A percentile compares a stretch with the other conserved stretches of the same genome.
phyloP scores from a whole-genome alignment of 2,113 vertebrate species.

The Vulpes lagopus region DNA sequence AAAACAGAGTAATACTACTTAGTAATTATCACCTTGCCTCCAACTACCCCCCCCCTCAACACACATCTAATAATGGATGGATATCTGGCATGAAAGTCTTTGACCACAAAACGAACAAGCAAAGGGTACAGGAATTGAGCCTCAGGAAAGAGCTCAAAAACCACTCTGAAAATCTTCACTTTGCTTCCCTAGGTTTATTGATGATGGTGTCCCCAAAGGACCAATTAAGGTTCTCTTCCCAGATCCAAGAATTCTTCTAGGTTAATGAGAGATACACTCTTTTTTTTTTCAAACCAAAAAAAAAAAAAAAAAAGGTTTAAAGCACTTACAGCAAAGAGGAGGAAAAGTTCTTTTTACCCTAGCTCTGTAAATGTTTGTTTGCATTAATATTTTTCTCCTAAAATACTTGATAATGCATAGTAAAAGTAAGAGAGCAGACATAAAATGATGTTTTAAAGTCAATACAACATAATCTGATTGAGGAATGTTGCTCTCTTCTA shows the following conservation, averaged over 20 bases:
- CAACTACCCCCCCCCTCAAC: background rate
- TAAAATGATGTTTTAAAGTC: background rate
- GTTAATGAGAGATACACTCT: background rate
- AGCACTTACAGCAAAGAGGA: background rate
- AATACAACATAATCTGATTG: background rate
- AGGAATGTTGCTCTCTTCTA: background rate
- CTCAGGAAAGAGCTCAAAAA: conserved; percentile 11
- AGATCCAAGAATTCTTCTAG: background rate
- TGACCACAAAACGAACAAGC: conserved; percentile 23
- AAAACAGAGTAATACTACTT: conserved; percentile 50
- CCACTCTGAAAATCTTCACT: conserved; percentile 31
- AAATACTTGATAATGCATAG: background rate
- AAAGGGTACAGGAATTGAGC: background rate
- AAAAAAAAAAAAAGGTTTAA: background rate
- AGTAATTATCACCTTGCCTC: background rate
- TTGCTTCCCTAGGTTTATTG: background rate
- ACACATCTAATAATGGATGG: background rate
- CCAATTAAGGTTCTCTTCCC: background rate
- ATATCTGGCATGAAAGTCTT: conserved; percentile 29
- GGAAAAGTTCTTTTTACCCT: background rate
- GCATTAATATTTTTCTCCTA: conserved; percentile 37
- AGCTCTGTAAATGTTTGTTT: conserved; percentile 2
- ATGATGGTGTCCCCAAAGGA: background rate
- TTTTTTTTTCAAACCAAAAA: background rate
- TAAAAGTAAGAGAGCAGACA: background rate